These are phyloP conservation scores for Papilio xuthus DNA, from an alignment of 1,140 invertebrate genomes.

Conservation along the genomic window DNA sequence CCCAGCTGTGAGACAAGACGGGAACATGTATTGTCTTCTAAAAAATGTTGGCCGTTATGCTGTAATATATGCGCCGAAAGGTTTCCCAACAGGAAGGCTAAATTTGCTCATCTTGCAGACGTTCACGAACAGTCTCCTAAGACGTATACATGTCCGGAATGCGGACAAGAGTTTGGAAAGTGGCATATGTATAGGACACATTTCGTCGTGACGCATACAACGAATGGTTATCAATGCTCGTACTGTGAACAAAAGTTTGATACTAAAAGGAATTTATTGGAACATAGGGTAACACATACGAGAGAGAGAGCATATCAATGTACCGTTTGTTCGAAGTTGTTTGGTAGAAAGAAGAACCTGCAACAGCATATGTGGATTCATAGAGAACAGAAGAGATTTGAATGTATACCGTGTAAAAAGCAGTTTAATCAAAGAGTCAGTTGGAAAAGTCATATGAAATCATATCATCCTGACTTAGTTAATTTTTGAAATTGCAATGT, in stretches of 20 bases:
- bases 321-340: slow-evolving; percentile 77
- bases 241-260: slow-evolving; percentile 67
- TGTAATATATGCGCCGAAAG: slow-evolving; percentile 55
- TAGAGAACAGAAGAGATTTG: slow-evolving; percentile 68
- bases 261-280: slow-evolving; percentile 56
- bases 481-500: slow-evolving; percentile 43
- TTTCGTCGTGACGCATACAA: slow-evolving; percentile 64
- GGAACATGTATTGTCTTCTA: slow-evolving; percentile 49
- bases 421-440: slow-evolving; percentile 79
- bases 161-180: slow-evolving; percentile 53
- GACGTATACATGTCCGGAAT: slow-evolving; percentile 62
- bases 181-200: slow-evolving; percentile 61
- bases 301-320: slow-evolving; percentile 69
- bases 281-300: slow-evolving; percentile 67
- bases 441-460: slow-evolving; percentile 73
- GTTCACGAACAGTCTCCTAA: slow-evolving; percentile 55
- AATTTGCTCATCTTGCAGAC: slow-evolving; percentile 47
- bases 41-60: slow-evolving; percentile 54
- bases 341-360: slow-evolving; percentile 79
- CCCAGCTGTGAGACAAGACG: slow-evolving; percentile 49
- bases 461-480: slow-evolving; percentile 64
- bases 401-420: slow-evolving; percentile 80
- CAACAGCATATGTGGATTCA: slow-evolving; percentile 80
- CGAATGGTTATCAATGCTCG: slow-evolving; percentile 59
- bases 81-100: slow-evolving; percentile 51